Evolutionary conservation across 2,113 vertebrate genomes (phyloP).

Genomic region (Siphamia tubifer): DNA sequence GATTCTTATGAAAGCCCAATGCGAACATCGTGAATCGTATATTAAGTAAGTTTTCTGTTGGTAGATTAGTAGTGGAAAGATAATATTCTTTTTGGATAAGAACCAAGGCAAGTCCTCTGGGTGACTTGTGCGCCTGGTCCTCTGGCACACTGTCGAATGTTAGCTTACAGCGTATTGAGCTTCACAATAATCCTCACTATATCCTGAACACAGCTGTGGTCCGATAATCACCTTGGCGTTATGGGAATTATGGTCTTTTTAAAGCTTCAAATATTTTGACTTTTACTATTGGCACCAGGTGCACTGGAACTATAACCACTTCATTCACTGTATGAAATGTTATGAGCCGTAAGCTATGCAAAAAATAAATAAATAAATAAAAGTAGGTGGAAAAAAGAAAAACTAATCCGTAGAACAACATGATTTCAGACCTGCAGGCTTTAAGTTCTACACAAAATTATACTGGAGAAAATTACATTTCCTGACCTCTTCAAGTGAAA

Average conservation of each 20-base stretch:
- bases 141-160: neutral
- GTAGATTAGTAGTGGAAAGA: neutral
- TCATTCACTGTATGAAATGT: neutral
- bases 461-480: conserved; percentile 28
- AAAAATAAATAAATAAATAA: neutral
- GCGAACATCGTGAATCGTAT: no score
- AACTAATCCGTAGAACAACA: neutral
- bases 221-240: neutral
- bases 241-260: neutral
- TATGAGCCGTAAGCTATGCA: neutral
- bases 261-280: neutral
- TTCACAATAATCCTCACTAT: neutral
- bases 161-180: neutral
- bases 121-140: neutral
- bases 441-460: conserved; percentile 17
- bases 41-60: neutral
- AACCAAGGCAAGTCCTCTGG: neutral
- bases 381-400: neutral
- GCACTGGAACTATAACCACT: neutral
- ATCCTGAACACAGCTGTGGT: neutral
- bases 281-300: neutral
- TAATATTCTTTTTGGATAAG: neutral
- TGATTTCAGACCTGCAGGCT: neutral
- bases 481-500: conserved; percentile 20
- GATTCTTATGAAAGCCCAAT: no score